Evolutionary conservation across 2,888 invertebrate species (phyloP), one percentile per base, ranked within the genome.

Genomic region (Pheosia tremula): DNA sequence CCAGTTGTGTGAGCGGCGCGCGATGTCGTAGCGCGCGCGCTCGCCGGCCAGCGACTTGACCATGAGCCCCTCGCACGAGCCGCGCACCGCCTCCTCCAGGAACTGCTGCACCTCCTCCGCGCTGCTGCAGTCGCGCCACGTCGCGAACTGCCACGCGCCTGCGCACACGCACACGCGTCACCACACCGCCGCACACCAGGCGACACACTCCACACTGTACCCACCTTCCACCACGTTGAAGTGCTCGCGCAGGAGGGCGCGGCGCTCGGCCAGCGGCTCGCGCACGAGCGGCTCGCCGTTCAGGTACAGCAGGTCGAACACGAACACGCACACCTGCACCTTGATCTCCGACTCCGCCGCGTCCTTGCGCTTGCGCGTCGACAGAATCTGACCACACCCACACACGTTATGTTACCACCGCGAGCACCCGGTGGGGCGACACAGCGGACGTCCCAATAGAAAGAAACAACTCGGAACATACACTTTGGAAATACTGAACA

Each of bases 21-120:
- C 99, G 76, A 99, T 99, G 94, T 99, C 99, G 89, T 99, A 99
- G 0, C 97, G 97, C 0, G 99, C 98, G 78, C 97, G 96, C 4
- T 88, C 86, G 43, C 96, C 96, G 74, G 96, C 95, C 58, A 99
- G 91, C 0, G 99, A 98, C 94, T 99, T 99, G 7, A 99, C 98
- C 99, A 99, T 99, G 62, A 99, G 94, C 1, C 99, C 99, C 94
- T 99, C 99, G 90, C 99, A 99, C 83, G 98, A 98, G 60, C 97
- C 98, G 94, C 82, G 67, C 60, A 99, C 96, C 5, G 99, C 97
- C 82, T 98, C 98, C 61, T 99, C 99, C 60, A 99, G 94, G 89
- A 99, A 99, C 75, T 96, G 96, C 87, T 98, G 97, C 61, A 99
- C 98, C 84, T 98, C 98, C 81, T 99, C 99, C 84, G 97, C 96